Conservation (phyloP, 53 echinoderm and acorn worm species). For the Astropecten irregularis region DNA sequence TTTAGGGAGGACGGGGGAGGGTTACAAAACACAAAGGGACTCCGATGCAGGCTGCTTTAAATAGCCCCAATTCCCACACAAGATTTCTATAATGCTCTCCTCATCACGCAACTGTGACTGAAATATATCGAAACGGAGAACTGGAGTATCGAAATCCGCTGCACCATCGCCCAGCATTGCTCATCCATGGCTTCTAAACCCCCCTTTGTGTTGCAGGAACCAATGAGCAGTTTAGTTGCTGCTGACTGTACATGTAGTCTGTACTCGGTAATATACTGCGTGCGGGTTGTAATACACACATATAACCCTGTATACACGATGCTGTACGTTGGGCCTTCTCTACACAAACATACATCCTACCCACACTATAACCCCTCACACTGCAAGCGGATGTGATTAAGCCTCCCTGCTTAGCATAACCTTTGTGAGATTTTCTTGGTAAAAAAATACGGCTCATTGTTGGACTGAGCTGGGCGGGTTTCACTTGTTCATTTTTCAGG, state of each 20-base stretch:
- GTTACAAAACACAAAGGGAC: no score
- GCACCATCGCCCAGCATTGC: not conserved
- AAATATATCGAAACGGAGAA: slow-evolving; percentile 4
- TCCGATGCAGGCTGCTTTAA: no score
- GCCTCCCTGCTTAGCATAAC: slow-evolving; percentile 51
- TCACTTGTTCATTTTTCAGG: no score
- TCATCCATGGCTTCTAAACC: not conserved
- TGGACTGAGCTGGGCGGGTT: no score
- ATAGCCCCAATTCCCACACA: no score
- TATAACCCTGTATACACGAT: not conserved
- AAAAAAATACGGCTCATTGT: no score
- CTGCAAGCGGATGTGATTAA: slow-evolving; percentile 52
- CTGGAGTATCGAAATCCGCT: not conserved
- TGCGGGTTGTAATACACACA: no score
- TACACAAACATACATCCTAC: not conserved
- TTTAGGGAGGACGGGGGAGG: no score
- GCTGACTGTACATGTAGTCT: not conserved
- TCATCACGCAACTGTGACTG: no score
- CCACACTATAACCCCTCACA: not conserved
- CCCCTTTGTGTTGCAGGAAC: slow-evolving; percentile 26
- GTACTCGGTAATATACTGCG: no score
- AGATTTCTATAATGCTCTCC: no score
- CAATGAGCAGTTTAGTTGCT: no score
- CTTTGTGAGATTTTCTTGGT: slow-evolving; percentile 52
- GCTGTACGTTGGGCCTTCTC: not conserved